A percentile compares a stretch with the other conserved stretches of the same genome.
Conservation (phyloP, 1,140 invertebrate genomes). For the Diuraphis noxia region DNA sequence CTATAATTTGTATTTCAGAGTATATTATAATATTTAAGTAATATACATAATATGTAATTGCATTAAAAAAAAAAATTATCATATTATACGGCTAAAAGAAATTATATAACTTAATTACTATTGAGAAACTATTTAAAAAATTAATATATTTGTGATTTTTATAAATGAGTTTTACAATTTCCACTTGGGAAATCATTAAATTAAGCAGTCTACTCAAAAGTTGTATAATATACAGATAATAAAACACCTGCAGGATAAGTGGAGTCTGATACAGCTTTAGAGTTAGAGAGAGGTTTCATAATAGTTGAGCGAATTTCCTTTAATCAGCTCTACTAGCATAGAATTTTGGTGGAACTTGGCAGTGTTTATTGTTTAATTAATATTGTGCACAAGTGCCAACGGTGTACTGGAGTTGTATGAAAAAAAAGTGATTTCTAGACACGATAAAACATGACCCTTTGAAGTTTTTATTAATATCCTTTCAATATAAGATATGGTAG, state of each 20-base stretch:
- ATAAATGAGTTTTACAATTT: neutral
- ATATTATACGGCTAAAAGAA: too few species aligned
- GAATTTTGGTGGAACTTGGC: conserved; percentile 41
- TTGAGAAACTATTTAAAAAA: neutral
- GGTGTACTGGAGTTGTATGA: neutral
- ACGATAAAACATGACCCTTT: neutral
- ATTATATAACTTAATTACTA: neutral
- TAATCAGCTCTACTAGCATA: conserved; percentile 18
- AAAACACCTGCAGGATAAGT: neutral
- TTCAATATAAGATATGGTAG: neutral
- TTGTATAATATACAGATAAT: neutral
- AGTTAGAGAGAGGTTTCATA: neutral
- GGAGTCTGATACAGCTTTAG: neutral
- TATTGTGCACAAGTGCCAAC: conserved; percentile 33
- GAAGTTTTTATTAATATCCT: neutral
- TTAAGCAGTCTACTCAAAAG: neutral
- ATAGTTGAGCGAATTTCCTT: conserved; percentile 33
- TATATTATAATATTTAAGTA: neutral
- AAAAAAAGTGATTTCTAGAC: conserved; percentile 32
- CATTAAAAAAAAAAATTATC: too few species aligned
- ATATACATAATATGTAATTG: neutral
- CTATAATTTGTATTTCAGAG: too few species aligned
- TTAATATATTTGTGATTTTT: neutral
- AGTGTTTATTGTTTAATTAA: conserved; percentile 53
- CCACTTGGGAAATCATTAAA: neutral